Evolutionary conservation across 2,113 vertebrate genomes (phyloP).

Genomic region (Pseudorhombus dupliciocellatus): DNA sequence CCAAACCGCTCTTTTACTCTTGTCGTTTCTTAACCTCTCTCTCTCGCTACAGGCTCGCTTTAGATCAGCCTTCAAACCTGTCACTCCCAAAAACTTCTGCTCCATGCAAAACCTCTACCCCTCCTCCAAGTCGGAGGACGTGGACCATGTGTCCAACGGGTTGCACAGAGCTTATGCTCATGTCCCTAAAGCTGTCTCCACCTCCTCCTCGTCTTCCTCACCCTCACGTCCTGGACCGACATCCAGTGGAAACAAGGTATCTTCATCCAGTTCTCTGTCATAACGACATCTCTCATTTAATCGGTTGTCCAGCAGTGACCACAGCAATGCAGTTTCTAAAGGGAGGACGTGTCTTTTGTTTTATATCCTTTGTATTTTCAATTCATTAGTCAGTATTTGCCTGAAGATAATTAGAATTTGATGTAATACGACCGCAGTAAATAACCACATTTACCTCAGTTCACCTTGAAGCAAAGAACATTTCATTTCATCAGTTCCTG

Average conservation of each 20-base stretch:
- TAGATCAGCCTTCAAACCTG: slow-evolving; percentile 91
- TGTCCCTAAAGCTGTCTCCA: slow-evolving; percentile 84
- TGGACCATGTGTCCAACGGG: slow-evolving; percentile 80
- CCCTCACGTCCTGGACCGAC: slow-evolving; percentile 78
- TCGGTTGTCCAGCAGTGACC: too few species aligned
- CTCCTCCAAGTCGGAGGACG: slow-evolving; percentile 87
- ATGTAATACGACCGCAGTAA: background rate
- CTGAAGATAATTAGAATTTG: background rate
- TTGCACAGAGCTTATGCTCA: slow-evolving; percentile 74
- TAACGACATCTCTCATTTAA: background rate
- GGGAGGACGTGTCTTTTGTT: too few species aligned
- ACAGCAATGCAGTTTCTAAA: too few species aligned
- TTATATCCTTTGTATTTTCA: background rate
- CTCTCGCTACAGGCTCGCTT: slow-evolving; percentile 83
- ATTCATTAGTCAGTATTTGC: background rate
- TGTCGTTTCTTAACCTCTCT: background rate
- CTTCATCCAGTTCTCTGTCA: background rate
- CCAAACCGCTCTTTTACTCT: background rate
- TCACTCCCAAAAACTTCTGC: slow-evolving; percentile 89
- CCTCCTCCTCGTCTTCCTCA: slow-evolving; percentile 86
- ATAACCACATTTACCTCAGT: background rate
- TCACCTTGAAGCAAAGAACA: background rate
- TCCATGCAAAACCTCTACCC: slow-evolving; percentile 94
- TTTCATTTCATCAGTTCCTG: background rate
- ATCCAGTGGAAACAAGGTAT: slow-evolving; percentile 71